Conservation (phyloP, 2,113 vertebrate species). For the Hyperopisus bebe region DNA sequence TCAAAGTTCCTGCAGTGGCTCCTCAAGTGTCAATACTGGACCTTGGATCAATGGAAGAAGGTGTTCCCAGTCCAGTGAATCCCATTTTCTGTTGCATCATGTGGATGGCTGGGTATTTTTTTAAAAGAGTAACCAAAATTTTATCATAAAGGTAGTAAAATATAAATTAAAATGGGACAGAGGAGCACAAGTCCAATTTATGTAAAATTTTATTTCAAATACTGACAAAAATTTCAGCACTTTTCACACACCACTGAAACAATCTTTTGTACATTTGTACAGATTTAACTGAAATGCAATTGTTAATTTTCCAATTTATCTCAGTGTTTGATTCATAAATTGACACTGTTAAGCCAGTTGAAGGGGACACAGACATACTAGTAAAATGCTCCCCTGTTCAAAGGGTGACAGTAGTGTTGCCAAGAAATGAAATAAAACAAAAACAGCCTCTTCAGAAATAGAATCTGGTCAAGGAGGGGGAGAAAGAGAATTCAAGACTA, state of each 20-base stretch:
- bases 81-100: background rate
- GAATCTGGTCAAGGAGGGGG: background rate
- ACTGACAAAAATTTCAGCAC: slow-evolving; percentile 58
- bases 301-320: background rate
- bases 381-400: slow-evolving; percentile 44
- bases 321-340: slow-evolving; percentile 18
- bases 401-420: slow-evolving; percentile 43
- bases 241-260: slow-evolving; percentile 51
- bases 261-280: slow-evolving; percentile 45
- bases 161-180: background rate
- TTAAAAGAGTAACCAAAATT: background rate
- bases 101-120: background rate
- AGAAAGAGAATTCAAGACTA: background rate
- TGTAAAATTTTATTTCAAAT: slow-evolving; percentile 75
- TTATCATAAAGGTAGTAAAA: background rate
- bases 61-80: background rate
- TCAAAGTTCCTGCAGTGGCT: background rate
- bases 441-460: slow-evolving; percentile 3
- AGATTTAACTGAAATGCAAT: background rate
- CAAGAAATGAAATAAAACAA: background rate
- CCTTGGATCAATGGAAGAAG: background rate
- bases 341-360: slow-evolving; percentile 35
- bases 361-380: slow-evolving; percentile 39
- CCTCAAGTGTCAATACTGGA: background rate
- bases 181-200: slow-evolving; percentile 36